These are phyloP conservation scores for Nothocercus julius DNA, from an alignment of 2,113 vertebrate species.

Conservation along the genomic window DNA sequence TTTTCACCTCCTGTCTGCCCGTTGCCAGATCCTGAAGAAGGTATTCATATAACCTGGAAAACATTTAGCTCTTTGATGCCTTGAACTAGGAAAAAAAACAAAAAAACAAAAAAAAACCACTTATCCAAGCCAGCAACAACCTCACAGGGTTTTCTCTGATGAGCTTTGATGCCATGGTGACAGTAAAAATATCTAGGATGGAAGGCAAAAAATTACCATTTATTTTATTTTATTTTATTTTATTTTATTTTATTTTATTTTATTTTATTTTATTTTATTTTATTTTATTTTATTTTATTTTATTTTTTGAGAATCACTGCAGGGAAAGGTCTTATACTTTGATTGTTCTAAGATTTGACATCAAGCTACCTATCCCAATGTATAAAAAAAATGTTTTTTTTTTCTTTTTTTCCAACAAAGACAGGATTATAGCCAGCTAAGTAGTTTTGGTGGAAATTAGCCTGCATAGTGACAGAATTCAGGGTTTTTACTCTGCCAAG, in stretches of 20 bases:
- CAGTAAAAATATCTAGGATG: slow-evolving; percentile 10
- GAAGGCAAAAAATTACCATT: slow-evolving; percentile 23
- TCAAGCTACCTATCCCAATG: neutral
- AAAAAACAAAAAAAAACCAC: neutral
- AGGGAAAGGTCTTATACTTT: neutral
- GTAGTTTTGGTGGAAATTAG: neutral
- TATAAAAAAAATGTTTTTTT: neutral
- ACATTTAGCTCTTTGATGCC: neutral
- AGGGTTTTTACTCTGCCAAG: neutral
- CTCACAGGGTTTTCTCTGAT: neutral
- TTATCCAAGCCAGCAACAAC: slow-evolving; percentile 1
- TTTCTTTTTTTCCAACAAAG: neutral
- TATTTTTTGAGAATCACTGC: neutral
- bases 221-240: too few relatives aligned
- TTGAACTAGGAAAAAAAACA: neutral
- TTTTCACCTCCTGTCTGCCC: neutral
- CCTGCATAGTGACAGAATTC: neutral
- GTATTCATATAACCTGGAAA: neutral
- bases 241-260: neutral
- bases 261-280: neutral
- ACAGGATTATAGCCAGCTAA: neutral
- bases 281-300: too few relatives aligned
- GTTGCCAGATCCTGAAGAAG: neutral
- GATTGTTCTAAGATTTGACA: neutral
- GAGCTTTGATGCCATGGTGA: slow-evolving; percentile 32